These are phyloP conservation scores for Myiopsitta monachus DNA, from an alignment of 2,113 vertebrate species.

Conservation along the genomic window DNA sequence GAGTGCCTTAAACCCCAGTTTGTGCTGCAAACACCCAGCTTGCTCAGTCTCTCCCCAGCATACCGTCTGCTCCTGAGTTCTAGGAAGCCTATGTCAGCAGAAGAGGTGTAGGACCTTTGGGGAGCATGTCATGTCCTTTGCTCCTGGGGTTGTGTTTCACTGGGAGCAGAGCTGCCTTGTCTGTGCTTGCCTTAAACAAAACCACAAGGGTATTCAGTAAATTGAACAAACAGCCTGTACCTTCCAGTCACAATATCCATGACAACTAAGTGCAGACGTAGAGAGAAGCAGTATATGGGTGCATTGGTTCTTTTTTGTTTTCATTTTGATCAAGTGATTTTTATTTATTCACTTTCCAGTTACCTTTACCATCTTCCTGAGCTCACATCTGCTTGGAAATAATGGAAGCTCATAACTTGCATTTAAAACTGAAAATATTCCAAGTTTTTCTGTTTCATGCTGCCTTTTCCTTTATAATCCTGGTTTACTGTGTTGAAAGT, in stretches of 20 bases:
- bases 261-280: neutral
- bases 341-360: neutral
- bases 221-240: neutral
- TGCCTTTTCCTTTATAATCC: neutral
- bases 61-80: neutral
- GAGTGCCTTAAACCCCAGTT: neutral
- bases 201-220: rapidly evolving
- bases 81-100: neutral
- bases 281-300: neutral
- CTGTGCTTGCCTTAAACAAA: neutral
- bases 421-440: neutral
- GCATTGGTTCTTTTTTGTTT: neutral
- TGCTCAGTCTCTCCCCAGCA: too few relatives aligned
- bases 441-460: neutral
- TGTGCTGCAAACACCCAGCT: rapidly evolving
- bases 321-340: neutral
- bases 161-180: neutral
- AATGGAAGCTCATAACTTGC: neutral
- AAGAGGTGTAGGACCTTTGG: neutral
- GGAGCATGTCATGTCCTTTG: rapidly evolving
- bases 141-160: neutral
- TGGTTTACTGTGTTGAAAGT: neutral
- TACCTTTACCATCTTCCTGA: neutral
- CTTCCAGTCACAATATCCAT: neutral
- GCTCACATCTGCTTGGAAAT: neutral